These are phyloP conservation scores for Leptinotarsa peninsularis DNA, from an alignment of 2,888 invertebrate genomes.

Conservation along the genomic window DNA sequence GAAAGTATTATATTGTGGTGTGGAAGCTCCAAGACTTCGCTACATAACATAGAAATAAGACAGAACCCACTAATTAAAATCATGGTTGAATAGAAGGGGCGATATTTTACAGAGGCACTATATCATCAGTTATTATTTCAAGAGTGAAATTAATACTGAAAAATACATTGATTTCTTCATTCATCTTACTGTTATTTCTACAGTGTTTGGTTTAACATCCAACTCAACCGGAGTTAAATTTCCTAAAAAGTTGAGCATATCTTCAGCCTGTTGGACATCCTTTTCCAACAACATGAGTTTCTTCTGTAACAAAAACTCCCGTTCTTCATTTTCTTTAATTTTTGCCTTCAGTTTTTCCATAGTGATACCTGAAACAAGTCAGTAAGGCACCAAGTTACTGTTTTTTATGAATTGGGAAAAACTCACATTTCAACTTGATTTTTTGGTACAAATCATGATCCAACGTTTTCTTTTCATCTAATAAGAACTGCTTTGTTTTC, in stretches of 20 bases:
- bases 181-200: constrained; percentile 46
- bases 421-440: constrained; percentile 46
- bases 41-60: no score
- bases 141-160: no score
- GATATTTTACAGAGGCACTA: no score
- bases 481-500: constrained; percentile 26
- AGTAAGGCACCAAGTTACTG: background rate
- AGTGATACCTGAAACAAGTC: constrained; percentile 42
- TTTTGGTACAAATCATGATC: constrained; percentile 40
- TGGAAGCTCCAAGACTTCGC: no score
- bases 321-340: constrained; percentile 48
- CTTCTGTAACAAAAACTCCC: constrained; percentile 44
- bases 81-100: no score
- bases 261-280: constrained; percentile 43
- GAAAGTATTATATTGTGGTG: no score
- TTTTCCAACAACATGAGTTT: constrained; percentile 44
- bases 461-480: constrained; percentile 41
- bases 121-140: no score
- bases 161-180: background rate
- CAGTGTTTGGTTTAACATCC: constrained; percentile 41
- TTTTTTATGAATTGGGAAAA: background rate
- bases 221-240: constrained; percentile 50
- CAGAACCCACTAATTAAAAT: no score
- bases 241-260: constrained; percentile 40
- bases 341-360: constrained; percentile 47